Percentiles rank a stretch among this genome's conserved stretches.
phyloP scores from a whole-genome alignment of 2,888 invertebrate species.

The Resseliella maxima region DNA sequence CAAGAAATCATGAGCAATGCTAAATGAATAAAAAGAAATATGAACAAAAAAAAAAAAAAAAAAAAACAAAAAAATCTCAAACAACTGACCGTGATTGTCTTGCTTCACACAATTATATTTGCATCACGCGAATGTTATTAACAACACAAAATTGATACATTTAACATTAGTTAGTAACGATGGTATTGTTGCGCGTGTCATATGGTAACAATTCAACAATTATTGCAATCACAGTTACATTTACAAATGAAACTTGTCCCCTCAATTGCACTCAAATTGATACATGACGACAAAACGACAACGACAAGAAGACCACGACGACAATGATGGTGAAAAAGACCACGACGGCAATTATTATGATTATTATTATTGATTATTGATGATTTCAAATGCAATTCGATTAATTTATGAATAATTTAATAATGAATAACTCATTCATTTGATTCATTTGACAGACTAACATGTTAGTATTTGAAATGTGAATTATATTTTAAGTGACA shows the following conservation, averaged over 20 bases:
- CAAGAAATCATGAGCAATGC: no score
- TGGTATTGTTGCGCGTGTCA: not conserved
- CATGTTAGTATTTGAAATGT: not conserved
- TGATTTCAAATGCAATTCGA: constrained; percentile 15
- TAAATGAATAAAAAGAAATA: no score
- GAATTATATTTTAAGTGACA: not conserved
- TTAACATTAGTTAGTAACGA: not conserved
- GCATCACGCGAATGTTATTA: not conserved
- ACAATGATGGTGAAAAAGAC: not conserved
- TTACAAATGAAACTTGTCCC: not conserved
- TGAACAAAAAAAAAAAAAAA: no score
- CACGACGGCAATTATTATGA: not conserved
- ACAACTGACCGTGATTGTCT: no score
- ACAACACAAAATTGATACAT: not conserved
- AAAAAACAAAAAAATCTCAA: no score
- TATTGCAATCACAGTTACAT: not conserved
- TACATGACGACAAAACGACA: not conserved
- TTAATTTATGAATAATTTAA: constrained; percentile 21
- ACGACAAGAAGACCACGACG: not conserved
- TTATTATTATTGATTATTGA: constrained; percentile 26
- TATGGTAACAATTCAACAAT: not conserved
- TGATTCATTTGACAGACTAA: not conserved
- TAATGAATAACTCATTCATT: constrained; percentile 2
- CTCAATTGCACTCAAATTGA: not conserved
- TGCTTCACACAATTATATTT: constrained; percentile 7